Evolutionary conservation across 2,797 vertebrate genomes (phyloP).

Genomic region (Gallinago solitaria): DNA sequence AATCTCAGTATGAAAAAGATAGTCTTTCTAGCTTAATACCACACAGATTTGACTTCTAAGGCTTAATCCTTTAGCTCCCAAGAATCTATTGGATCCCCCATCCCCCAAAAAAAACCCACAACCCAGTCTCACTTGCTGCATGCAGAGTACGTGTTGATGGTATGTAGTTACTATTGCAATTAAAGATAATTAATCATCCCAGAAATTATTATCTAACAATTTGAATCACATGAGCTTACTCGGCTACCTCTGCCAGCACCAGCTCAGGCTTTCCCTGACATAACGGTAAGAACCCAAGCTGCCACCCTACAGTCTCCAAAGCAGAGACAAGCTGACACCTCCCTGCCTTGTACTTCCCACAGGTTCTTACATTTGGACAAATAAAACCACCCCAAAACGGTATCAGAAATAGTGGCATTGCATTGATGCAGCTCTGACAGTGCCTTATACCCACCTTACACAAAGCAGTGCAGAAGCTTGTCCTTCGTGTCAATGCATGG

Average conservation of each 20-base stretch:
- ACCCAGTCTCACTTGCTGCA: not conserved
- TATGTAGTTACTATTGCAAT: not conserved
- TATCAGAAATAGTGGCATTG: not conserved
- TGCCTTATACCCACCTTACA: not conserved
- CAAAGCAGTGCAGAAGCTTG: not conserved
- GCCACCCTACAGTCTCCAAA: not conserved
- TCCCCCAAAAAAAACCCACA: accelerated
- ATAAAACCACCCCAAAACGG: accelerated
- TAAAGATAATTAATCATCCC: not conserved
- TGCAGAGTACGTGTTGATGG: not conserved
- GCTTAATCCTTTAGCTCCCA: not conserved
- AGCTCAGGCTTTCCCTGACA: not conserved
- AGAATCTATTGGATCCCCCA: not conserved
- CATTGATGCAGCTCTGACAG: not conserved
- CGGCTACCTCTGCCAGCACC: not conserved
- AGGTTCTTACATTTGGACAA: not conserved
- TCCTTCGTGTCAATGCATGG: not conserved
- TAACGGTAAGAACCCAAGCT: not conserved
- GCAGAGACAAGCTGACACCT: not conserved
- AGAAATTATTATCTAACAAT: not conserved
- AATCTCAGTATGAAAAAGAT: not conserved
- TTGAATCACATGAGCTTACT: not conserved
- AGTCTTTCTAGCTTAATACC: not conserved
- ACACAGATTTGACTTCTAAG: not conserved
- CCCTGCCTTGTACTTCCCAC: not conserved